Evolutionary conservation across 2,797 vertebrate species (phyloP), one percentile per base, ranked within the genome.

Genomic region (Momotus momota): DNA sequence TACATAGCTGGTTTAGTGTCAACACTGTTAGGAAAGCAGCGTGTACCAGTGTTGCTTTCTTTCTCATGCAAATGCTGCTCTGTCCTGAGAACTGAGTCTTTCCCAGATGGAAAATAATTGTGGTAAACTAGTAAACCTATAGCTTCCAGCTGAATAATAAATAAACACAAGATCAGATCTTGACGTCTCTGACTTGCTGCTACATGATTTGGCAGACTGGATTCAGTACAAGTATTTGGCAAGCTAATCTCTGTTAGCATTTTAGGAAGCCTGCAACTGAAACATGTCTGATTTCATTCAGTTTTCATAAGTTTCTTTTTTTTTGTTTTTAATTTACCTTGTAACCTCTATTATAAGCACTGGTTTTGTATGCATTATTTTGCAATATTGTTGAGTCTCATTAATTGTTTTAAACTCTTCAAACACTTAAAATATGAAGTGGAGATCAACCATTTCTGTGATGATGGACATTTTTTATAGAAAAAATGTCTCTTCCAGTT

Each of bases 81-180:
- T 87, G 19, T 79, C 45, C 75, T 69, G 67, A 89, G 84, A 83
- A 61, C 38, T 12, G 43, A 55, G 35, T 81, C 52, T 72, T 49
- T 94, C 71, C 79, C 75, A 82, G 62, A 49, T 75, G 74, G 79
- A 72, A 64, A 52, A 67, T 35, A 78, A 72, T 52, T 88, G 88
- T 93, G 62, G 58, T 72, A 93, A 87, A 91, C n/a, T 40, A 55
- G 73, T 91, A 88, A 93, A 57, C 57, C 51, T 72, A 38, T 77
- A 82, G 54, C 75, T 95, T 94, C 70, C 74, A 91, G 73, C 81
- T 84, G 81, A 87, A 78, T 60, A 81, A 67, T 87, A 94, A 94
- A 87, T 93, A 93, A 82, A 72, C 2, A 14, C 25, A 72, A 85
- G 82, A 77, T 85, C 71, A 72, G 31, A 80, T 75, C 82, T 77